phyloP scores from a whole-genome alignment of 2,797 vertebrate species.

The Parotocinclus haroldoi region DNA sequence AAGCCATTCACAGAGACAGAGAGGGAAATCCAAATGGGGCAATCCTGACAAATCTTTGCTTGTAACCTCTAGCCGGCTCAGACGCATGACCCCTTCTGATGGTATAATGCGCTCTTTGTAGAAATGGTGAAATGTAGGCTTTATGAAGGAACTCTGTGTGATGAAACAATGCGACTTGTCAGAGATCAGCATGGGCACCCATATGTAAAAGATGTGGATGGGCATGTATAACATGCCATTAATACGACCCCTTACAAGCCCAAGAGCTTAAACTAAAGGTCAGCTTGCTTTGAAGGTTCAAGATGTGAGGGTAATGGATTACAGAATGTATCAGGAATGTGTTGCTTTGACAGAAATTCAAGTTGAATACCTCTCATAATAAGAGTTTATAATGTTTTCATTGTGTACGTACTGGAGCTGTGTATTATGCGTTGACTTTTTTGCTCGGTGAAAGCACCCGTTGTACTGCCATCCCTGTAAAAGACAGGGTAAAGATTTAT shows the following conservation, averaged over 20 bases:
- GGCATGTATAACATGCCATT: slow-evolving; percentile 29
- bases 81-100: neutral
- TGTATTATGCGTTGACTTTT: no score
- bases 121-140: slow-evolving; percentile 31
- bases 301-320: no score
- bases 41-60: slow-evolving; percentile 42
- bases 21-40: slow-evolving; percentile 31
- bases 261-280: no score
- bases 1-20: slow-evolving; percentile 37
- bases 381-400: no score
- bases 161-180: slow-evolving; percentile 21
- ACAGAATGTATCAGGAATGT: no score
- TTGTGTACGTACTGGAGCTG: no score
- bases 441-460: no score
- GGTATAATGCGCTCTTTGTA: slow-evolving; percentile 23
- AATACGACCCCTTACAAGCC: neutral
- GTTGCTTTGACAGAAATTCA: no score
- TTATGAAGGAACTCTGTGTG: slow-evolving; percentile 21
- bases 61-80: slow-evolving; percentile 31
- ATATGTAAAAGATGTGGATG: slow-evolving; percentile 26
- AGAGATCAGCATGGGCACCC: slow-evolving; percentile 23
- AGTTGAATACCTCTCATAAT: no score
- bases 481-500: no score
- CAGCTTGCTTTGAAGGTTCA: no score
- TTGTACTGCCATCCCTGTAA: no score